Evolutionary conservation across 2,888 invertebrate species (phyloP).

Genomic region (Andrena hattorfiana): DNA sequence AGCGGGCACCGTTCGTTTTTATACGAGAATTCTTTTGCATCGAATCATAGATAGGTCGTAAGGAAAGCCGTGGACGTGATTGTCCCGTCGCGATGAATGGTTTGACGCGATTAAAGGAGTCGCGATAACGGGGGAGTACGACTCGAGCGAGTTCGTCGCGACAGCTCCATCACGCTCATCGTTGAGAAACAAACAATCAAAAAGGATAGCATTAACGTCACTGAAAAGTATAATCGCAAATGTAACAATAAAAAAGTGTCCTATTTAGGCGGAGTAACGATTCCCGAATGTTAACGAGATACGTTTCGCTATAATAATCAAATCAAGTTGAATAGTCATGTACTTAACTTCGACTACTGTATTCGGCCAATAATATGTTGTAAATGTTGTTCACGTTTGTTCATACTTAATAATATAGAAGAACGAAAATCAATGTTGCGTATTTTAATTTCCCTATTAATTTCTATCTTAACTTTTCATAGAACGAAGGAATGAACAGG

Average conservation of each 20-base stretch:
- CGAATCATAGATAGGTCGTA: slow-evolving; percentile 32
- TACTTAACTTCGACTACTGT: slow-evolving; percentile 74
- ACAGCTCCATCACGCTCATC: slow-evolving; percentile 11
- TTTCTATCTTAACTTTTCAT: no score
- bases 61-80: slow-evolving; percentile 13
- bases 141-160: not conserved
- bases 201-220: slow-evolving; percentile 44
- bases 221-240: slow-evolving; percentile 28
- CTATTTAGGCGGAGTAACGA: slow-evolving; percentile 39
- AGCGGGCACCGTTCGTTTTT: not conserved
- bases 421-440: slow-evolving; percentile 43
- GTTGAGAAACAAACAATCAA: slow-evolving; percentile 42
- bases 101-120: not conserved
- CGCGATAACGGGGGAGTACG: not conserved
- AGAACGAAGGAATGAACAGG: no score
- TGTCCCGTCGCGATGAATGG: slow-evolving; percentile 3
- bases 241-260: slow-evolving; percentile 45
- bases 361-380: slow-evolving; percentile 74
- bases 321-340: slow-evolving; percentile 65
- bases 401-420: slow-evolving; percentile 72
- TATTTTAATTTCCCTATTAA: not conserved
- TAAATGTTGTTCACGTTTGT: slow-evolving; percentile 81
- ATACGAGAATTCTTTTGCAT: slow-evolving; percentile 18
- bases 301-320: slow-evolving; percentile 65
- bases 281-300: slow-evolving; percentile 37